These are phyloP conservation scores for Oreochromis grahami DNA, from an alignment of 2,797 vertebrate genomes.

Conservation along the genomic window DNA sequence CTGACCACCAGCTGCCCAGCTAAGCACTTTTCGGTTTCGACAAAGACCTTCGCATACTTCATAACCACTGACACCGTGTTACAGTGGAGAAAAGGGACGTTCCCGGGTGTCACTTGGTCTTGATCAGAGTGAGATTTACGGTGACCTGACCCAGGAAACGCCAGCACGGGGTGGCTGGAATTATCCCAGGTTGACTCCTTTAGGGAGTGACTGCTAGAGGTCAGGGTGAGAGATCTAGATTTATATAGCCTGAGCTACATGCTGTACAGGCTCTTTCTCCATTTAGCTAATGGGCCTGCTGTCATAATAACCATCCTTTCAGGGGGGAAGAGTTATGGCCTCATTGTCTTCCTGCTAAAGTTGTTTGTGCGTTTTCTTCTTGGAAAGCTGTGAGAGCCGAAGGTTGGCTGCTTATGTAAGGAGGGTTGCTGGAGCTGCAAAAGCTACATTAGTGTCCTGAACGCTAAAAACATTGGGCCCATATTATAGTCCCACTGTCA, in stretches of 20 bases:
- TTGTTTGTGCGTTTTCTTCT: constrained; percentile 31
- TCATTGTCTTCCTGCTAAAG: constrained; percentile 47
- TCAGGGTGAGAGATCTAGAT: constrained; percentile 59
- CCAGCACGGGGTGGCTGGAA: constrained; percentile 43
- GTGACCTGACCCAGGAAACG: constrained; percentile 51
- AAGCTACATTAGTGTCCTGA: not conserved
- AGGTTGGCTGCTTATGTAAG: not conserved
- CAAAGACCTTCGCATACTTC: constrained; percentile 41
- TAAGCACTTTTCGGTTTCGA: constrained; percentile 35
- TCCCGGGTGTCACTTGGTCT: constrained; percentile 34
- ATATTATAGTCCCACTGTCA: not conserved
- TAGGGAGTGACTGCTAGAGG: constrained; percentile 31
- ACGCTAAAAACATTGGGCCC: not conserved
- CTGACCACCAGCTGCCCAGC: constrained; percentile 28
- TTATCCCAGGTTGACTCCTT: constrained; percentile 47
- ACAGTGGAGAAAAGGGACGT: not conserved
- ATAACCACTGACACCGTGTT: not conserved
- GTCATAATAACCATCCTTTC: constrained; percentile 81
- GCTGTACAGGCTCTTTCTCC: constrained; percentile 67
- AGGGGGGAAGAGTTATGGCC: constrained; percentile 51
- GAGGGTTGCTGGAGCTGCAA: not conserved
- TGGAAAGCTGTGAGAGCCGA: constrained; percentile 23
- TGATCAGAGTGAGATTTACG: constrained; percentile 67
- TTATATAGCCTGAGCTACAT: constrained; percentile 42
- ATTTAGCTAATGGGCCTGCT: constrained; percentile 87